A percentile compares a stretch with the other conserved stretches of the same genome.
phyloP scores from a whole-genome alignment of 2,888 invertebrate species.

The Tanaodytes sp. region DNA sequence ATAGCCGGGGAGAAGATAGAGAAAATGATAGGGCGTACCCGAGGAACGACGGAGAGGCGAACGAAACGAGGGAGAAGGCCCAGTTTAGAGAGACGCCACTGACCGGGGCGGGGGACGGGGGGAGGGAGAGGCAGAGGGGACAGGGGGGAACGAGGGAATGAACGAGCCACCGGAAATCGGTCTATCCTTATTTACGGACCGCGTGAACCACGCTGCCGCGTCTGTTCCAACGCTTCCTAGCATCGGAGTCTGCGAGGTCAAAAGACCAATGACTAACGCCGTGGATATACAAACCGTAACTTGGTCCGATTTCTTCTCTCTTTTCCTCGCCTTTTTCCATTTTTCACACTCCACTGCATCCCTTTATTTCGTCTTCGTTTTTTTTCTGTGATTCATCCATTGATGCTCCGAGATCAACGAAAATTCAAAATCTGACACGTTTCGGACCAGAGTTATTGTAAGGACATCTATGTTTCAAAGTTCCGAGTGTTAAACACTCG shows the following conservation, averaged over 20 bases:
- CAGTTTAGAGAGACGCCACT: too few relatives aligned
- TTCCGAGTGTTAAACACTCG: too few relatives aligned
- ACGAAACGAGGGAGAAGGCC: slow-evolving; percentile 16
- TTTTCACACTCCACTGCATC: too few relatives aligned
- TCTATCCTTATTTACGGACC: slow-evolving; percentile 62
- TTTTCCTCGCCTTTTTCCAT: slow-evolving; percentile 7
- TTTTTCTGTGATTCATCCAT: too few relatives aligned
- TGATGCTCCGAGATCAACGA: too few relatives aligned
- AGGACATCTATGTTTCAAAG: too few relatives aligned
- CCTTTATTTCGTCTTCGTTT: too few relatives aligned
- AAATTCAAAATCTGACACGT: too few relatives aligned
- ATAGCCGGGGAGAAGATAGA: slow-evolving; percentile 37
- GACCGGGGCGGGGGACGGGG: neutral
- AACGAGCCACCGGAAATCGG: slow-evolving; percentile 64
- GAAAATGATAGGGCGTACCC: slow-evolving; percentile 41
- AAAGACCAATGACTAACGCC: slow-evolving; percentile 42
- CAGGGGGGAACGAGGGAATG: slow-evolving; percentile 16
- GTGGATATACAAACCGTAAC: slow-evolving; percentile 6
- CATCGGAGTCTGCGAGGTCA: slow-evolving; percentile 46
- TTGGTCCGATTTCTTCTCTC: slow-evolving; percentile 22
- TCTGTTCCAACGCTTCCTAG: slow-evolving; percentile 33
- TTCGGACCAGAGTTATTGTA: too few relatives aligned
- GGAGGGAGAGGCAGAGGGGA: slow-evolving; percentile 20
- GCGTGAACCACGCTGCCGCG: slow-evolving; percentile 59
- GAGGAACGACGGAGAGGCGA: slow-evolving; percentile 17